A percentile compares a stretch with the other conserved stretches of the same genome.
Conservation (phyloP, 2,113 vertebrate genomes). For the Oceanodroma tethys region DNA sequence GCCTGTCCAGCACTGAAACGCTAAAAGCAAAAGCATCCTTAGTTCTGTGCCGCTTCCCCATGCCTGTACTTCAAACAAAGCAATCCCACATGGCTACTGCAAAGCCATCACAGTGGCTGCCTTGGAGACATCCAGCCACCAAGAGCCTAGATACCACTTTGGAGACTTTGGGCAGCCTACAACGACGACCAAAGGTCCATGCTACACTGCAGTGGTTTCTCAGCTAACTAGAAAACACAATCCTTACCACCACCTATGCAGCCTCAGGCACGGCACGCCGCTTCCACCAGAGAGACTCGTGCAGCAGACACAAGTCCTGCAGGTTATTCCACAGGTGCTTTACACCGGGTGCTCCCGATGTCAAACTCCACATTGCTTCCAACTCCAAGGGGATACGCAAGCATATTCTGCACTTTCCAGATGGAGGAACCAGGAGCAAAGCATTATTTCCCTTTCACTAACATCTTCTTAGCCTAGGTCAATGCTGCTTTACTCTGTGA, state of each 20-base stretch:
- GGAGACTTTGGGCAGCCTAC: background rate
- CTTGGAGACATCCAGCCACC: background rate
- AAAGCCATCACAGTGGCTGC: fast-evolving
- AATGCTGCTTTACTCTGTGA: background rate
- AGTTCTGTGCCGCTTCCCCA: background rate
- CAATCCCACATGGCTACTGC: background rate
- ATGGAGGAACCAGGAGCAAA: background rate
- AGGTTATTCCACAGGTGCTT: too few species aligned
- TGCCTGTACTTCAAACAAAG: background rate
- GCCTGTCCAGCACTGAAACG: background rate
- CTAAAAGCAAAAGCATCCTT: background rate
- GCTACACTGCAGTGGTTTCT: background rate
- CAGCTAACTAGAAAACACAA: background rate
- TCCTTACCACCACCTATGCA: background rate
- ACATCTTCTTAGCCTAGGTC: background rate
- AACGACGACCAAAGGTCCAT: background rate
- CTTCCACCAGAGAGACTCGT: background rate
- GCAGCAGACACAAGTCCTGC: background rate
- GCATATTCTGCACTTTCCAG: background rate
- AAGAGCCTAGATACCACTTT: background rate
- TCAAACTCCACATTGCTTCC: fast-evolving
- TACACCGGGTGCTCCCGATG: background rate
- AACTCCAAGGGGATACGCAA: background rate
- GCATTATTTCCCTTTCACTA: background rate
- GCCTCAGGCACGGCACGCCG: background rate